Base-by-base conservation (phyloP, 2,888 invertebrate species). In the Melinaea menophilus region DNA sequence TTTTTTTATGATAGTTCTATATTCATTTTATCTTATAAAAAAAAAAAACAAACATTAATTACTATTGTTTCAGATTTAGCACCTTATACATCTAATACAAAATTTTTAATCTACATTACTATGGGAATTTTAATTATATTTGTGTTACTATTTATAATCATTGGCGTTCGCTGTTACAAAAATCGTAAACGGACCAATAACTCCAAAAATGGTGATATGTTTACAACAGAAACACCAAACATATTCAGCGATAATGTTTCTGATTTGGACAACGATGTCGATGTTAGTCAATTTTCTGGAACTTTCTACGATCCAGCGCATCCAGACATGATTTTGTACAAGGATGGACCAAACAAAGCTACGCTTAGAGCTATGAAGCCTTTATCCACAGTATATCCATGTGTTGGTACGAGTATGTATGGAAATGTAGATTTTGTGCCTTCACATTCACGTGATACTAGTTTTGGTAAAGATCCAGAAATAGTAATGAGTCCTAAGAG, bases 271-370 rank as follows among this genome's bases (percentile, higher is more conserved):
- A 88, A 88, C 57, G 90, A 90, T 59, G 81, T 81, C 5, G 89
- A 88, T 34, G 80, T 90, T 0, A 85, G 86, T 67, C 90, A 90
- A 63, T 88, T 90, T 64, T 90, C 90, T 69, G 90, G 90, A 71
- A 85, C 86, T 0, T 90, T 90, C 75, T 87, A 88, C 64, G 90
- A 90, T 68, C 88, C 88, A 2, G 74, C 82, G 0, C 90, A 90
- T 72, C 90, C 90, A 55, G 90, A 90, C 62, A 89, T 90, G 90
- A 89, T 90, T 51, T 71, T 90, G 0, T 90, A 89, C 58, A 85
- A 84, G 73, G 88, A 89, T 66, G 74, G 81, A 12, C 84, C 84
- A 46, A 86, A 84, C 0, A 85, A 81, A 71, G 85, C 86, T 4
- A 85, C 88, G 4, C 60, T 90, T 0, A 76, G 89, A 69, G 88